A percentile compares a stretch with the other conserved stretches of the same genome.
Conservation (phyloP, 2,797 vertebrate species). For the Lepilemur septentrionalis region DNA sequence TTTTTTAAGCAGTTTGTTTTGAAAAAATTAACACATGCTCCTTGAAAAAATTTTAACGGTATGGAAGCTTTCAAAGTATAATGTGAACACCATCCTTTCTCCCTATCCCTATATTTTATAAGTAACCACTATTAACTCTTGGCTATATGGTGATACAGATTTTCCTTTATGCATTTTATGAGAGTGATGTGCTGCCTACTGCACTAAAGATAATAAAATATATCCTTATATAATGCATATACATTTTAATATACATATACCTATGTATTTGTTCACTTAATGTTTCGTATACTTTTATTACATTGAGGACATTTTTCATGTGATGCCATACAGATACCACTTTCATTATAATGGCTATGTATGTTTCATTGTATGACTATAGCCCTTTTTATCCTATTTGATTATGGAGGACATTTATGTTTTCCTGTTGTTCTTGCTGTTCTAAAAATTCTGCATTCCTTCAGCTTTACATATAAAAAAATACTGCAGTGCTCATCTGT, state of each 20-base stretch:
- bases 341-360: background rate
- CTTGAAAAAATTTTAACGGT: background rate
- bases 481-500: background rate
- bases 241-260: background rate
- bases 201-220: background rate
- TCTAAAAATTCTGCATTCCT: background rate
- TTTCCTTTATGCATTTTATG: slow-evolving; percentile 34
- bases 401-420: slow-evolving; percentile 13
- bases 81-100: background rate
- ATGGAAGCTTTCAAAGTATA: slow-evolving; percentile 11
- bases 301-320: background rate
- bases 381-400: slow-evolving; percentile 17
- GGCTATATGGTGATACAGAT: background rate
- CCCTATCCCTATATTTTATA: background rate
- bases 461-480: background rate
- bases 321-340: background rate
- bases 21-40: background rate
- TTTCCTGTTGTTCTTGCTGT: background rate
- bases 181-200: background rate
- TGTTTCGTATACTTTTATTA: slow-evolving; percentile 9
- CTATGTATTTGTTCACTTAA: background rate
- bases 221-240: background rate
- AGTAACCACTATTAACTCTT: background rate
- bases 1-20: slow-evolving; percentile 10
- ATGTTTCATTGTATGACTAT: background rate